Evolutionary conservation across 2,888 invertebrate species (phyloP).

Genomic region (Apotomis betuletana): DNA sequence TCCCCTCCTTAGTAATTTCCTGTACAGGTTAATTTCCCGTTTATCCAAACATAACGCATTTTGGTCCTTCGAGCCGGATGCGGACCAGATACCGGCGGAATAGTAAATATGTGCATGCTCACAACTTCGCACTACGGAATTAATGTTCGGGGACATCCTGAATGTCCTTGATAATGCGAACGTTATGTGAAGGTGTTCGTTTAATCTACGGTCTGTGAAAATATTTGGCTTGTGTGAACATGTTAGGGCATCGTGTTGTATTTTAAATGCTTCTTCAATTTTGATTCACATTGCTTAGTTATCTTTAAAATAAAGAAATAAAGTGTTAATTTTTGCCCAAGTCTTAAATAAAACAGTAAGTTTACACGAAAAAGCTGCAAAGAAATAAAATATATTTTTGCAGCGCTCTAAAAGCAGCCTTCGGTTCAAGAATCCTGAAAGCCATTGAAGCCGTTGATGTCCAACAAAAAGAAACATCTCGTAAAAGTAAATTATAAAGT

Average conservation of each 20-base stretch:
- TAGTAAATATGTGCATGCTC: constrained; percentile 19
- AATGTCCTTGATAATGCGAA: constrained; percentile 1
- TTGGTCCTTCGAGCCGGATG: constrained; percentile 47
- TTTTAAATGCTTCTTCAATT: too few species aligned
- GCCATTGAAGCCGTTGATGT: constrained; percentile 11
- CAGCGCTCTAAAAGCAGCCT: background rate
- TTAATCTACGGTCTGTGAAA: background rate
- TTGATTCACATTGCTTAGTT: too few species aligned
- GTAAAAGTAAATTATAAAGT: constrained; percentile 38
- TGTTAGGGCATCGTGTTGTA: too few species aligned
- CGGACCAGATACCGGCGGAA: constrained; percentile 39
- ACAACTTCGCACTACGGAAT: constrained; percentile 15
- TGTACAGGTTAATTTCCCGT: constrained; percentile 44
- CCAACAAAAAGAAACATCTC: constrained; percentile 23
- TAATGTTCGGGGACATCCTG: constrained; percentile 28
- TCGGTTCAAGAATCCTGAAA: constrained; percentile 14
- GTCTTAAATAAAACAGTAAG: too few species aligned
- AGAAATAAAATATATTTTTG: background rate
- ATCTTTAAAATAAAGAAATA: too few species aligned
- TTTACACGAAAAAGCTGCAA: too few species aligned
- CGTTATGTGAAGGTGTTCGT: background rate
- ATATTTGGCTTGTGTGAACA: background rate
- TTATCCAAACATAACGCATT: constrained; percentile 44
- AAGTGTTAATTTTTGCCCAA: too few species aligned
- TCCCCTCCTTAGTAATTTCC: constrained; percentile 47